phyloP scores from a whole-genome alignment of 2,888 invertebrate species.

The Trypoxylon attenuatum region DNA sequence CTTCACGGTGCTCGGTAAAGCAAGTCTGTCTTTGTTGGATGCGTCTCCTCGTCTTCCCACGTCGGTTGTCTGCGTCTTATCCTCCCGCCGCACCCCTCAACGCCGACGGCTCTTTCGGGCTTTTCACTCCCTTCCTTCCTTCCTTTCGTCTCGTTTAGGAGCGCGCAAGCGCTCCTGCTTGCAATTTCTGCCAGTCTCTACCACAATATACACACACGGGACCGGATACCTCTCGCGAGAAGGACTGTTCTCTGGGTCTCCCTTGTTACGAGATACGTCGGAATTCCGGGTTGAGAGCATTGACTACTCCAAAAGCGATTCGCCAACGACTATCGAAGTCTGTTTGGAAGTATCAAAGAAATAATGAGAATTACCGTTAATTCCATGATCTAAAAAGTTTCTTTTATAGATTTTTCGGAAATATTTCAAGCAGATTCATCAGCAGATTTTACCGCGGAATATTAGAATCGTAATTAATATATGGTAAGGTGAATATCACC shows the following conservation, averaged over 20 bases:
- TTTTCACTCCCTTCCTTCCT: conserved; percentile 47
- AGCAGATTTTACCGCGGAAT: too few relatives aligned
- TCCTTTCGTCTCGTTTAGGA: conserved; percentile 19
- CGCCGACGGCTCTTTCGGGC: conserved; percentile 30
- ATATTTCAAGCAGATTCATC: too few relatives aligned
- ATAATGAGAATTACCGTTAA: too few relatives aligned
- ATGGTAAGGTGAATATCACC: background rate
- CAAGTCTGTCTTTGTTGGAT: conserved; percentile 14
- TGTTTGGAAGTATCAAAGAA: background rate
- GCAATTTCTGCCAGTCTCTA: conserved; percentile 46
- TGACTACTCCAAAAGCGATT: conserved; percentile 7
- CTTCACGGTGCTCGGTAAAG: background rate
- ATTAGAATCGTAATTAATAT: background rate
- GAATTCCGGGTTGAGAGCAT: conserved; percentile 18
- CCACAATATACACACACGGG: conserved; percentile 39
- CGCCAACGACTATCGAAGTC: conserved; percentile 13
- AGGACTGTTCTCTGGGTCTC: conserved; percentile 34
- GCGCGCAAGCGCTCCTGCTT: conserved; percentile 49
- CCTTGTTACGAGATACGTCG: conserved; percentile 32
- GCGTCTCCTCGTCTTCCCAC: conserved; percentile 20
- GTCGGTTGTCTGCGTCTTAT: conserved; percentile 45
- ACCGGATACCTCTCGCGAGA: conserved; percentile 47
- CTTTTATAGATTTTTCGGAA: too few relatives aligned
- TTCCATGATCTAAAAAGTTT: too few relatives aligned
- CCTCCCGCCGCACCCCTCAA: conserved; percentile 12